These are phyloP conservation scores for Cataglyphis rosenhaueri DNA, from an alignment of 2,888 invertebrate genomes.

Conservation along the genomic window DNA sequence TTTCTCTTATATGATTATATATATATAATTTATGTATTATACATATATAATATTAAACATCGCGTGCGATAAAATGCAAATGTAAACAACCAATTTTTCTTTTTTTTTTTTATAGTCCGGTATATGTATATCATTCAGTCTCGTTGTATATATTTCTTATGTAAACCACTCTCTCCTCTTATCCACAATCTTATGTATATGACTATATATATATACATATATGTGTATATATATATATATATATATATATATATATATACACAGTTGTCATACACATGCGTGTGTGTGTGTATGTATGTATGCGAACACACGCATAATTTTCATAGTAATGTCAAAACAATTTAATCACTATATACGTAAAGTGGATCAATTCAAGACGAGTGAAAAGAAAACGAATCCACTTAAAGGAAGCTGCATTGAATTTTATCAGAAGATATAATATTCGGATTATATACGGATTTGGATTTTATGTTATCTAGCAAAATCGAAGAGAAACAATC, in stretches of 20 bases:
- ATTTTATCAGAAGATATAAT: conserved; percentile 1
- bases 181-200: conserved; percentile 25
- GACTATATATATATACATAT: conserved; percentile 40
- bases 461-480: neutral
- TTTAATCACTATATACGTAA: conserved; percentile 81
- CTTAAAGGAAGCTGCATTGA: conserved; percentile 22
- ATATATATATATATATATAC: conserved; percentile 55
- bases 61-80: conserved; percentile 46
- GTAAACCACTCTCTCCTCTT: conserved; percentile 70
- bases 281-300: neutral
- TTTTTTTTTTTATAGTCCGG: conserved; percentile 59
- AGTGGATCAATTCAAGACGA: conserved; percentile 66
- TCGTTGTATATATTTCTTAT: conserved; percentile 57
- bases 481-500: conserved; percentile 7
- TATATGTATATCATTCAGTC: conserved; percentile 64
- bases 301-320: conserved; percentile 69
- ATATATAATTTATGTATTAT: conserved; percentile 42
- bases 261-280: conserved; percentile 29
- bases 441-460: neutral
- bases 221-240: conserved; percentile 50
- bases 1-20: conserved; percentile 36
- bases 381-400: conserved; percentile 70
- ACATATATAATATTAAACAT: conserved; percentile 19
- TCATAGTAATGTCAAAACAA: conserved; percentile 76
- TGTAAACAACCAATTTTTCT: conserved; percentile 51